Percentiles rank a stretch among this genome's conserved stretches.
phyloP scores from a whole-genome alignment of 2,888 invertebrate genomes.

The Standfussiana lucernea region DNA sequence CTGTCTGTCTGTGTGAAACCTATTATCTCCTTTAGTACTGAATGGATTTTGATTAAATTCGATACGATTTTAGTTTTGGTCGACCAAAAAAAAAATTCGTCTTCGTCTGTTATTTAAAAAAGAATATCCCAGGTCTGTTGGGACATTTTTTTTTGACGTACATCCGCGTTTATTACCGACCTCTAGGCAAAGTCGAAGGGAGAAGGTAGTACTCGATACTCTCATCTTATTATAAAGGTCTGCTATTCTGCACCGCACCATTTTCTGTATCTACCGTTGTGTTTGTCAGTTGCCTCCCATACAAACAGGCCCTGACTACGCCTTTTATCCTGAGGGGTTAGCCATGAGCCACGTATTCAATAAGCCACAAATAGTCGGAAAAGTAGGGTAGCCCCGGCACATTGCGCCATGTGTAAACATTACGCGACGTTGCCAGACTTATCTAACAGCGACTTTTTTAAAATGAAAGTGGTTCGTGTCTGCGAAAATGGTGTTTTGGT shows the following conservation, averaged over 20 bases:
- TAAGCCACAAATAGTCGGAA: conserved; percentile 44
- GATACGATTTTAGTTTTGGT: too few species aligned
- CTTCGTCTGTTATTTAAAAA: too few species aligned
- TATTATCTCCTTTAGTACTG: too few species aligned
- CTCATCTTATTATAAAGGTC: background rate
- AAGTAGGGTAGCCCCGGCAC: conserved; percentile 17
- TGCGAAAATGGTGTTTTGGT: background rate
- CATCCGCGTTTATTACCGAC: too few species aligned
- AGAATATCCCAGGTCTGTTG: too few species aligned
- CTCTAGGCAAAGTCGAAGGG: too few species aligned
- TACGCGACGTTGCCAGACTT: conserved; percentile 27
- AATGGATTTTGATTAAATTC: too few species aligned
- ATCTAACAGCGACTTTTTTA: background rate
- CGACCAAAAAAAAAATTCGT: too few species aligned
- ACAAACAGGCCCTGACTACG: background rate
- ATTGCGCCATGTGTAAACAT: conserved; percentile 41
- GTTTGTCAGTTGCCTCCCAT: background rate
- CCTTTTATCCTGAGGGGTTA: conserved; percentile 23
- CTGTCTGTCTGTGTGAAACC: too few species aligned
- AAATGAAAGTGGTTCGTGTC: conserved; percentile 11
- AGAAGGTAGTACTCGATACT: background rate
- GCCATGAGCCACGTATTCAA: conserved; percentile 44
- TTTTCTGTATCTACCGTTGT: background rate
- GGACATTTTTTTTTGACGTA: too few species aligned
- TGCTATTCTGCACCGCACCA: background rate